These are phyloP conservation scores for Agrochola litura DNA, from an alignment of 2,888 invertebrate genomes.

Conservation along the genomic window DNA sequence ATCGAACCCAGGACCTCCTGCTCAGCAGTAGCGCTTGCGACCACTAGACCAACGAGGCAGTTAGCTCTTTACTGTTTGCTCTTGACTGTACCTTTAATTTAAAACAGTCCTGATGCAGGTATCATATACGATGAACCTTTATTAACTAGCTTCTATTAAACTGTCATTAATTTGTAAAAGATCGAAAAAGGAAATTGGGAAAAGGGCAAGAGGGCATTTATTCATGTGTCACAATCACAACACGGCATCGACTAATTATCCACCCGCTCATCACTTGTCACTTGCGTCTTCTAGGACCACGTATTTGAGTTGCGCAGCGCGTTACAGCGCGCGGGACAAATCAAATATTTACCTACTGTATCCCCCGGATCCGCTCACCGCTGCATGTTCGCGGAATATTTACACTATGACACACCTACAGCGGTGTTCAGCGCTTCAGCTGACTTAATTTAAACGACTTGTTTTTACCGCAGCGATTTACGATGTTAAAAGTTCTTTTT, in stretches of 20 bases:
- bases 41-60: no score
- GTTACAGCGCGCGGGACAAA: conserved; percentile 62
- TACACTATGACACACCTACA: conserved; percentile 49
- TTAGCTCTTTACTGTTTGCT: background rate
- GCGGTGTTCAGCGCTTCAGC: conserved; percentile 30
- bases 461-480: conserved; percentile 16
- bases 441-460: conserved; percentile 40
- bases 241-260: background rate
- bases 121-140: background rate
- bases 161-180: background rate
- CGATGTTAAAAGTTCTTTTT: background rate
- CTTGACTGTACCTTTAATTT: background rate
- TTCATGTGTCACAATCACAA: background rate
- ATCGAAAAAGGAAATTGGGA: background rate
- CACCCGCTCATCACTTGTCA: conserved; percentile 24
- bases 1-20: no score
- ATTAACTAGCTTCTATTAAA: background rate
- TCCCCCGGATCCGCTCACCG: conserved; percentile 49
- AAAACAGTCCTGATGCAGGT: background rate
- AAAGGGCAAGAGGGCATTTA: background rate
- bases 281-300: conserved; percentile 21
- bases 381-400: conserved; percentile 59
- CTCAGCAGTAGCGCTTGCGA: no score
- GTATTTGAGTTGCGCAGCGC: conserved; percentile 63
- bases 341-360: conserved; percentile 74